A percentile compares a stretch with the other conserved stretches of the same genome.
phyloP scores from a whole-genome alignment of 1,140 invertebrate genomes.

The Gryon sp. region DNA sequence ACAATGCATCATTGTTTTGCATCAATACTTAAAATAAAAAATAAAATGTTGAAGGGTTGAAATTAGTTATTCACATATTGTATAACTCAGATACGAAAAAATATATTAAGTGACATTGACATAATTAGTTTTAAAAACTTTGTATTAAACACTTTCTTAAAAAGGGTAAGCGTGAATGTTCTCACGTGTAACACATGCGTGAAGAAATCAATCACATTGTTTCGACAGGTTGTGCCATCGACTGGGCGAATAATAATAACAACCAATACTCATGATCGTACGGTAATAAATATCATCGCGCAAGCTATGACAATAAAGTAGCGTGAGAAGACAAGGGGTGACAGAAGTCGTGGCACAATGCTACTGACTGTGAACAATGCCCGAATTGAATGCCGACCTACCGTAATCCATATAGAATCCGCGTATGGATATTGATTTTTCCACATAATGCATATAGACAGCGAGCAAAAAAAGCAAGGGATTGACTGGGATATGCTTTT shows the following conservation, averaged over 20 bases:
- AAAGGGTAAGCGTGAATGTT: constrained; percentile 13
- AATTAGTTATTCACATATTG: too few relatives aligned
- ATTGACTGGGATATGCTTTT: constrained; percentile 47
- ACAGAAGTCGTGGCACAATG: constrained; percentile 58
- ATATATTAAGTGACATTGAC: too few relatives aligned
- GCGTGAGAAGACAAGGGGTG: constrained; percentile 65
- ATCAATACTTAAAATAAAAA: too few relatives aligned
- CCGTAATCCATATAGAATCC: constrained; percentile 60
- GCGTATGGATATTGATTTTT: constrained; percentile 64
- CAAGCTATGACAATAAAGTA: constrained; percentile 56
- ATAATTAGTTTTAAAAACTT: neutral
- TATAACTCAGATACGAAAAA: too few relatives aligned
- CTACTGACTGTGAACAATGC: constrained; percentile 58
- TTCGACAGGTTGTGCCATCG: constrained; percentile 60
- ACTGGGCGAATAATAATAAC: constrained; percentile 49
- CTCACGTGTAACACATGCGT: neutral
- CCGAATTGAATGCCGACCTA: constrained; percentile 60
- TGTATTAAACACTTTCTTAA: neutral
- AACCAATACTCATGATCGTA: constrained; percentile 20
- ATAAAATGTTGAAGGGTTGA: too few relatives aligned
- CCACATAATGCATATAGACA: constrained; percentile 54
- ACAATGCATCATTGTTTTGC: too few relatives aligned
- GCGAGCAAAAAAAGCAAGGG: constrained; percentile 39
- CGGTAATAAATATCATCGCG: constrained; percentile 59
- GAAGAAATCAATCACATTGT: constrained; percentile 53